phyloP scores from a whole-genome alignment of 2,888 invertebrate genomes.

The Nomada ruficornis region DNA sequence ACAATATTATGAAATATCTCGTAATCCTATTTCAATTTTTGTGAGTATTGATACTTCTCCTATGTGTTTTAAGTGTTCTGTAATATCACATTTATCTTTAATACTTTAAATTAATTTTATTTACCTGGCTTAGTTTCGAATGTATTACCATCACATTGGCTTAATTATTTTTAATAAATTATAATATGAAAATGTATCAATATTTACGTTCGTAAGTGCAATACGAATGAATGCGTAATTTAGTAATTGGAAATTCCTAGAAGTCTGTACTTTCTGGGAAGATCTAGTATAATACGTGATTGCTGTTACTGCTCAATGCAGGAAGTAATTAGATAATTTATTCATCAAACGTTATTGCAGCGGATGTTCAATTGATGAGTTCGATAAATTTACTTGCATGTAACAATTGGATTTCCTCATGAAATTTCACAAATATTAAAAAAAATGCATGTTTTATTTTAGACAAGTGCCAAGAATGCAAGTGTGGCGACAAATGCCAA shows the following conservation, averaged over 20 bases:
- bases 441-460: constrained; percentile 48
- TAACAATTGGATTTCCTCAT: constrained; percentile 14
- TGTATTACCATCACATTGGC: too few relatives aligned
- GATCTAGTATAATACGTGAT: neutral
- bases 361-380: constrained; percentile 36
- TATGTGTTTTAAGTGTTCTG: neutral
- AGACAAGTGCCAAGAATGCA: constrained; percentile 80
- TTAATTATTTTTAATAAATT: neutral
- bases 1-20: too few relatives aligned
- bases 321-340: constrained; percentile 41
- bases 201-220: neutral
- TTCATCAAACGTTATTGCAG: constrained; percentile 37
- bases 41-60: neutral
- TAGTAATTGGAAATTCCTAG: constrained; percentile 13
- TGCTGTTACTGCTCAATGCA: constrained; percentile 1
- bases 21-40: neutral
- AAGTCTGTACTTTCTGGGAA: constrained; percentile 6
- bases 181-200: neutral
- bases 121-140: neutral
- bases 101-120: neutral
- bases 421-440: neutral
- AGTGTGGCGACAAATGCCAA: constrained; percentile 80
- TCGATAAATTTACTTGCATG: constrained; percentile 13
- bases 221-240: constrained; percentile 8
- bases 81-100: neutral